These are phyloP conservation scores for Amiota communis DNA, from an alignment of 2,888 invertebrate species.

Conservation along the genomic window DNA sequence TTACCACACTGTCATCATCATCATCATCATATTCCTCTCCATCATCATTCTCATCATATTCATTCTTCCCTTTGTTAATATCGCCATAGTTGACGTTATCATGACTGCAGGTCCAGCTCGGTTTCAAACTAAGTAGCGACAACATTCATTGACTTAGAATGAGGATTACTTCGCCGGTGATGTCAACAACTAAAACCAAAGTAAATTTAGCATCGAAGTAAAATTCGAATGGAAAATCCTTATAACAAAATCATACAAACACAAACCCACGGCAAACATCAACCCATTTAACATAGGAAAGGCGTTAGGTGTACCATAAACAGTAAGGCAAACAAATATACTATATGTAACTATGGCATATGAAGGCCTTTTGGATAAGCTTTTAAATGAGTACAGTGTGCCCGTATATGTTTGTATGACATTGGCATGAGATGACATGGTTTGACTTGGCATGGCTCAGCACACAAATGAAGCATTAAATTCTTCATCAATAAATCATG, in stretches of 20 bases:
- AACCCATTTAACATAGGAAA: neutral
- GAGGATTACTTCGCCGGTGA: neutral
- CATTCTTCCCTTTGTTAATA: neutral
- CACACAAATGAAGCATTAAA: conserved; percentile 32
- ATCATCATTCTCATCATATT: neutral
- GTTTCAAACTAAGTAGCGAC: neutral
- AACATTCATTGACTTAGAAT: conserved; percentile 15
- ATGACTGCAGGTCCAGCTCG: neutral
- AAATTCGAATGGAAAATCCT: neutral
- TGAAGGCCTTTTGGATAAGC: neutral
- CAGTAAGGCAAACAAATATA: neutral
- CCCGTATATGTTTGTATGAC: neutral
- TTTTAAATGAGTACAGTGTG: neutral
- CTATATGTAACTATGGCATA: neutral
- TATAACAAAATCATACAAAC: neutral
- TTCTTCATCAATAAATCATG: conserved; percentile 33
- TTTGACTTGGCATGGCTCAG: neutral
- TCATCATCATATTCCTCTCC: neutral
- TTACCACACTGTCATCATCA: neutral
- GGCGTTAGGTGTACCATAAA: neutral
- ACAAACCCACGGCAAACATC: no score
- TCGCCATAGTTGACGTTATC: conserved; percentile 8
- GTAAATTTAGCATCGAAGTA: conserved; percentile 3
- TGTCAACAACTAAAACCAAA: conserved; percentile 18
- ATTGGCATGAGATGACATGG: no score